Conservation (phyloP, 2,113 vertebrate genomes). For the Myodes glareolus region DNA sequence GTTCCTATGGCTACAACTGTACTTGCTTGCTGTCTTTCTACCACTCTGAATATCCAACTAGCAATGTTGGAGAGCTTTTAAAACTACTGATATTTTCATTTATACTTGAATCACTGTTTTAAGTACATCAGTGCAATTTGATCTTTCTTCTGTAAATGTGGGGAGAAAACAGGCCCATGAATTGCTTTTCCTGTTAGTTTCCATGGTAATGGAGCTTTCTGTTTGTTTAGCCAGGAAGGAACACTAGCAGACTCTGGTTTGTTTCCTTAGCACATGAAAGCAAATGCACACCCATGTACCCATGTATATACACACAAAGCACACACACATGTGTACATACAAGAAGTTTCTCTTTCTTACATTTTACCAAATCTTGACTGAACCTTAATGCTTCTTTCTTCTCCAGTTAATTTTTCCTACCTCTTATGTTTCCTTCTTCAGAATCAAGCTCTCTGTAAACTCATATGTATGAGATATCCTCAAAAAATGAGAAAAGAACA, state of each 20-base stretch:
- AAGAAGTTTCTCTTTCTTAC: neutral
- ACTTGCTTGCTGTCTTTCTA: neutral
- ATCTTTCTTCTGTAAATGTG: conserved; percentile 46
- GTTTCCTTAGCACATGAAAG: neutral
- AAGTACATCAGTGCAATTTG: neutral
- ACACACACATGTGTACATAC: neutral
- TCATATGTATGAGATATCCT: neutral
- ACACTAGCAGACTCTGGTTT: neutral
- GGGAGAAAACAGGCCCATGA: neutral
- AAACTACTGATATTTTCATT: conserved; percentile 37
- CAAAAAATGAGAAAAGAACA: neutral
- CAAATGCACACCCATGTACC: neutral
- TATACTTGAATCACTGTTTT: conserved; percentile 10
- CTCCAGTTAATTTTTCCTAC: neutral
- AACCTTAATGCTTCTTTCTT: neutral
- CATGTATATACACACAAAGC: neutral
- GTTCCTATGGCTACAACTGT: neutral
- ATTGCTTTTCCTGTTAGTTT: conserved; percentile 66
- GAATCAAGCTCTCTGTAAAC: conserved; percentile 23
- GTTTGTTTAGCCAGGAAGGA: conserved; percentile 58
- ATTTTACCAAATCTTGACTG: conserved; percentile 5
- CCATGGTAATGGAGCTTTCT: conserved; percentile 68
- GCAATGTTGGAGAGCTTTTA: neutral
- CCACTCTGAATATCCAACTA: neutral
- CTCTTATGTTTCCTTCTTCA: neutral